Conservation (phyloP, 2,797 vertebrate genomes). For the Iguana delicatissima region DNA sequence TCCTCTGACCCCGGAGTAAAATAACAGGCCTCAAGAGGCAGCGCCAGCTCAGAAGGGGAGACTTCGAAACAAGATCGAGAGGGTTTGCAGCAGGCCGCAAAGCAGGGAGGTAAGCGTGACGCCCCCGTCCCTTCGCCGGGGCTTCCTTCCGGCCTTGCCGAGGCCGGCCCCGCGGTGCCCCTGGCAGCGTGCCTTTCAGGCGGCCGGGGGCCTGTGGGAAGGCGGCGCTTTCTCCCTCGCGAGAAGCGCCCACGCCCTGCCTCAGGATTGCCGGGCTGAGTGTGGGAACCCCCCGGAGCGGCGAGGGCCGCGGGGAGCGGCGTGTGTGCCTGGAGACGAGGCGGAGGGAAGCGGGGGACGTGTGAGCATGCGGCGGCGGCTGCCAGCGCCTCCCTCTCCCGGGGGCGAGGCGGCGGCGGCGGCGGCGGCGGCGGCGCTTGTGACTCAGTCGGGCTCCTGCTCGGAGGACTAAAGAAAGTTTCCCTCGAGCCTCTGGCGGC, state of each 20-base stretch:
- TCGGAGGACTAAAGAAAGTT: conserved; percentile 10
- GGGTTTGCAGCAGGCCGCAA: conserved; percentile 48
- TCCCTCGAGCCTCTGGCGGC: not conserved
- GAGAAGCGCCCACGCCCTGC: not conserved
- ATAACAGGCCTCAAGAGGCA: too few species aligned
- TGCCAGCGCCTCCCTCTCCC: not conserved
- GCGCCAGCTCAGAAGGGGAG: not conserved
- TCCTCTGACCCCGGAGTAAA: too few species aligned
- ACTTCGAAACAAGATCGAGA: fast-evolving
- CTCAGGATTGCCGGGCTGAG: not conserved
- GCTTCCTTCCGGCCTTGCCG: too few species aligned
- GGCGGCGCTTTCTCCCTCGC: not conserved
- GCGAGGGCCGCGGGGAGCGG: not conserved
- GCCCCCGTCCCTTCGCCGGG: not conserved
- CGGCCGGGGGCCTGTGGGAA: too few species aligned
- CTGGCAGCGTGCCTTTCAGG: too few species aligned
- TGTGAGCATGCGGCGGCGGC: conserved; percentile 13
- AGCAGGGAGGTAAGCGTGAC: conserved; percentile 13
- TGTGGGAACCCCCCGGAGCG: not conserved
- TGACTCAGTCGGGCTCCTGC: not conserved
- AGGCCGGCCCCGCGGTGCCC: too few species aligned
- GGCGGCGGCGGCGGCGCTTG: not conserved
- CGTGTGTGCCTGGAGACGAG: not conserved
- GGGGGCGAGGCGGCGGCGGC: not conserved
- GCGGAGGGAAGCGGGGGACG: not conserved